These are phyloP conservation scores for Alectura lathami DNA, from an alignment of 2,113 vertebrate species.

Conservation along the genomic window DNA sequence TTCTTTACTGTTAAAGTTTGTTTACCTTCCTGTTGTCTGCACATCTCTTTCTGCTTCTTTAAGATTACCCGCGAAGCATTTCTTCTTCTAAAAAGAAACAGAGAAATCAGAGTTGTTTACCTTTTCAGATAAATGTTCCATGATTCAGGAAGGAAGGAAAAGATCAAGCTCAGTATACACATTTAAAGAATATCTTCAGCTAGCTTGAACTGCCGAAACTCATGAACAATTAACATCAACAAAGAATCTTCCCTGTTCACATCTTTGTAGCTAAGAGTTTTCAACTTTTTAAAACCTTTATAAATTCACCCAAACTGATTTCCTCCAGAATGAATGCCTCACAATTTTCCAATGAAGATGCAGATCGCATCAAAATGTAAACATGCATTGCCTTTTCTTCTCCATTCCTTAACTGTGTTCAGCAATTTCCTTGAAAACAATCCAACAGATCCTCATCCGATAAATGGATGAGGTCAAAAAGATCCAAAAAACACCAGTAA, in stretches of 20 bases:
- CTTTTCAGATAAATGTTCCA: not conserved
- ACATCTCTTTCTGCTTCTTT: not conserved
- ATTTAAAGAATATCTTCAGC: not conserved
- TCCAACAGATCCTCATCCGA: not conserved
- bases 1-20: not conserved
- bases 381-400: not conserved
- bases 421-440: not conserved
- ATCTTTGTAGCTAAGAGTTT: not conserved
- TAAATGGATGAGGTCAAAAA: not conserved
- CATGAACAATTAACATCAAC: not conserved
- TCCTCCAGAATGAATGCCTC: too few species aligned
- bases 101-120: not conserved
- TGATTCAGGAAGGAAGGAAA: not conserved
- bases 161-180: not conserved
- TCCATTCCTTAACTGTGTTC: not conserved
- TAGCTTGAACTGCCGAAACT: not conserved
- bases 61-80: not conserved
- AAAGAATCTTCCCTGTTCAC: not conserved
- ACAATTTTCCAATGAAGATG: not conserved
- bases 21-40: not conserved
- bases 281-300: not conserved
- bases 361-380: not conserved
- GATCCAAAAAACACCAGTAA: not conserved
- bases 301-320: too few species aligned
- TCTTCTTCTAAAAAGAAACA: not conserved